Percentiles rank a stretch among this genome's conserved stretches.
These are phyloP conservation scores for Gouania willdenowi DNA, from an alignment of 2,797 vertebrate species.

Conservation along the genomic window DNA sequence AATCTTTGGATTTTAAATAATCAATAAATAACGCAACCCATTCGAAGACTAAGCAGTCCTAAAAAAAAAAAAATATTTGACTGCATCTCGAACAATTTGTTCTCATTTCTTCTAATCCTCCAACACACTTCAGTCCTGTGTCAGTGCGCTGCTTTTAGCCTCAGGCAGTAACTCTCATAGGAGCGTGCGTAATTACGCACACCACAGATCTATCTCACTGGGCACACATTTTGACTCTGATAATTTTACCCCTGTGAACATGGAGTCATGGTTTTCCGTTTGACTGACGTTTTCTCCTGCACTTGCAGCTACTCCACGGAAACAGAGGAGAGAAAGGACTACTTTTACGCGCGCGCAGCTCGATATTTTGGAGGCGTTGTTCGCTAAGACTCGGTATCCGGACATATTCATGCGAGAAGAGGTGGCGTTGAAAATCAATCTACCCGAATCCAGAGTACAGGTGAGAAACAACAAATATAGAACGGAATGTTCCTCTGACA, in stretches of 20 bases:
- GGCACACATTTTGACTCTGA: no score
- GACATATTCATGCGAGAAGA: slow-evolving; percentile 99
- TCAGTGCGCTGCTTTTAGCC: not conserved
- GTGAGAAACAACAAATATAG: no score
- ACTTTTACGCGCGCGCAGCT: slow-evolving; percentile 96
- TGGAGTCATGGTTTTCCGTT: not conserved
- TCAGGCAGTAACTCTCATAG: not conserved
- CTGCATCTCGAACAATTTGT: not conserved
- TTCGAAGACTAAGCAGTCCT: no score
- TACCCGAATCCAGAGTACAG: slow-evolving; percentile 96
- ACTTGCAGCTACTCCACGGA: slow-evolving; percentile 88
- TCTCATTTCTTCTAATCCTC: slow-evolving; percentile 4
- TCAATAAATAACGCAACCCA: no score
- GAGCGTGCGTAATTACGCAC: slow-evolving; percentile 37
- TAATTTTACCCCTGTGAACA: no score
- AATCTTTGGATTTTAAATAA: no score
- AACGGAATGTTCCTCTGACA: no score
- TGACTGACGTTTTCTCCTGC: not conserved
- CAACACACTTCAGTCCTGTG: not conserved
- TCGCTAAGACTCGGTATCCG: slow-evolving; percentile 96
- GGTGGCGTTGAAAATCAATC: slow-evolving; percentile 96
- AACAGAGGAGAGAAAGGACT: slow-evolving; percentile 94
- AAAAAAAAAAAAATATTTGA: not conserved
- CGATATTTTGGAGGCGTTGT: slow-evolving; percentile 92
- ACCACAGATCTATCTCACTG: not conserved